These are phyloP conservation scores for Carcharodon carcharias DNA, from an alignment of 2,797 vertebrate species.

Conservation along the genomic window DNA sequence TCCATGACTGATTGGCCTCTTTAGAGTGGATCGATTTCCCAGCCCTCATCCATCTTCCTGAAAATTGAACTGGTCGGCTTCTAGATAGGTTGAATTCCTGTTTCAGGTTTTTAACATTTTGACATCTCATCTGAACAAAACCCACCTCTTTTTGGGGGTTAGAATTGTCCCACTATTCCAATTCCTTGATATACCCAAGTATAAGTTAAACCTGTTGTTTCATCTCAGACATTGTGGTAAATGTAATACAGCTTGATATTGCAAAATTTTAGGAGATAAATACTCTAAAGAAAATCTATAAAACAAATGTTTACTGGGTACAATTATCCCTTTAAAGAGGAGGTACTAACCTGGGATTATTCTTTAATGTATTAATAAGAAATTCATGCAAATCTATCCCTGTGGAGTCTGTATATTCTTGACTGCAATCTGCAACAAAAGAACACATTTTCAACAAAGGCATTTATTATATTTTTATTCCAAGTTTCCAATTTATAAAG, in stretches of 20 bases:
- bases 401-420: conserved; percentile 89
- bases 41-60: no score
- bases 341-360: conserved; percentile 73
- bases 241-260: background rate
- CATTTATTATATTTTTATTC: background rate
- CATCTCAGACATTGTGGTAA: background rate
- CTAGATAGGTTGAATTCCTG: background rate
- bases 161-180: background rate
- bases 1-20: background rate
- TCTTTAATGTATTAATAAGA: conserved; percentile 83
- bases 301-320: background rate
- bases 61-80: background rate
- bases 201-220: background rate
- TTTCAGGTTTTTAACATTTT: background rate
- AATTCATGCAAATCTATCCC: conserved; percentile 91
- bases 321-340: background rate
- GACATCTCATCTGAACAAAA: background rate
- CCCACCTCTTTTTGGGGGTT: background rate
- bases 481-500: background rate
- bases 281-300: background rate
- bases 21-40: background rate
- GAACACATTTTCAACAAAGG: conserved; percentile 34
- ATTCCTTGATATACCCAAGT: background rate
- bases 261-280: background rate
- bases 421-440: conserved; percentile 76